phyloP scores from a whole-genome alignment of 1,140 invertebrate genomes.

The Micrasema longulum region DNA sequence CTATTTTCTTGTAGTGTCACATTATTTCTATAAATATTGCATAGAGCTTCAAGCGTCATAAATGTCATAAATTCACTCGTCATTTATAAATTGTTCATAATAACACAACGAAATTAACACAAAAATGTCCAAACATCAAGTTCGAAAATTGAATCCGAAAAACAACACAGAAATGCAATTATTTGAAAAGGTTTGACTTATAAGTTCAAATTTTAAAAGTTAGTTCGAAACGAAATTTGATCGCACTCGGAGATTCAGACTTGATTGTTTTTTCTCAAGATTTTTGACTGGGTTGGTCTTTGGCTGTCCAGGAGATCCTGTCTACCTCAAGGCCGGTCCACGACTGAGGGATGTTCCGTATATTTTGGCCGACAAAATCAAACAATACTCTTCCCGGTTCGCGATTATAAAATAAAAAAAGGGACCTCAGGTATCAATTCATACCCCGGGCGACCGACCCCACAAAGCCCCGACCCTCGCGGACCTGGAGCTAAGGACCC shows the following conservation, averaged over 20 bases:
- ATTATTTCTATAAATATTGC: conserved; percentile 48
- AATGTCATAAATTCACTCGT: conserved; percentile 45
- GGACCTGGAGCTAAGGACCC: conserved; percentile 18
- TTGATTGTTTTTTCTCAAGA: no score
- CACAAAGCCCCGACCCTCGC: conserved; percentile 33
- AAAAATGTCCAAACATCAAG: no score
- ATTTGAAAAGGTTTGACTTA: no score
- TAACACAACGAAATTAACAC: no score
- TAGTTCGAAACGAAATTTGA: no score
- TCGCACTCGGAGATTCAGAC: no score
- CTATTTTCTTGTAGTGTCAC: conserved; percentile 44
- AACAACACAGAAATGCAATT: not conserved
- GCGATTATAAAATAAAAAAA: conserved; percentile 51
- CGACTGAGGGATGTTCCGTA: conserved; percentile 34
- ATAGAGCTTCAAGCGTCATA: conserved; percentile 45
- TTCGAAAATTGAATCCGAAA: not conserved
- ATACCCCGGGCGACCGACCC: conserved; percentile 21
- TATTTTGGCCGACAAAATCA: conserved; percentile 30
- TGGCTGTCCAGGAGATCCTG: conserved; percentile 14
- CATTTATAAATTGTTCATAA: conserved; percentile 21
- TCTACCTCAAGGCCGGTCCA: conserved; percentile 20
- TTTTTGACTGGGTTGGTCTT: no score
- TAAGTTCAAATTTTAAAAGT: no score
- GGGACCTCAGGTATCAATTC: conserved; percentile 51
- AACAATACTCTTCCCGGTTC: conserved; percentile 39